Evolutionary conservation across 2,888 invertebrate species (phyloP), one percentile per base, ranked within the genome.

Genomic region (Acrobasis suavella): DNA sequence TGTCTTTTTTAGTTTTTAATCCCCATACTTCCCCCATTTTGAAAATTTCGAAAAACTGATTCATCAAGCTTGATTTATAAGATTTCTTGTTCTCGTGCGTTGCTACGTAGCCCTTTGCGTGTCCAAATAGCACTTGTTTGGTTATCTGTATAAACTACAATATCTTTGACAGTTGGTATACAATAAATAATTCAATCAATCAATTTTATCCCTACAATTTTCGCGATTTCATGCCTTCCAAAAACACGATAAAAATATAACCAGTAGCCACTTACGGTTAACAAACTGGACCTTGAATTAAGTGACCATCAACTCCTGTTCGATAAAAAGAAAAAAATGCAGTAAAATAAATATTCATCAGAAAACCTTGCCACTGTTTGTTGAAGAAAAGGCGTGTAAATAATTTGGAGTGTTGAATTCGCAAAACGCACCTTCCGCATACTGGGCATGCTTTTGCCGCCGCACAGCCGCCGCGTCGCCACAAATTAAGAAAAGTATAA

Each of bases 341-440:
- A n/a, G 37, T 54, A 32, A 37, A 15, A 54, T 54, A 54, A 54
- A 54, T 38, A 54, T 9, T 54, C 15, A 38, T 54, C 37, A 56
- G 42, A 56, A 46, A 56, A 17, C 56, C 56, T 56, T 56, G 56
- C 42, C 42, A 17, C 42, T 42, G 42, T 16, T 39, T 42, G 17
- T 39, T 51, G 42, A 39, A 60, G 58, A 63, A 61, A 62, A 59
- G 37, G 50, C 38, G 63, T 58, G 63, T 55, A 64, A 66, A 50
- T 38, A 63, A 60, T 74, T 72, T 69, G 68, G 54, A 69, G 70
- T 65, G 65, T 67, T 66, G 65, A 69, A 68, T 67, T 67, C 64
- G 62, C 68, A 52, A 51, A 42, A 39, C 71, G 64, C 67, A 70
- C 69, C 82, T 86, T 87, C 87, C 87, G 87, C 87, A 85, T 87